Conservation (phyloP, 2,888 invertebrate genomes). For the Nemoura dubitans region DNA sequence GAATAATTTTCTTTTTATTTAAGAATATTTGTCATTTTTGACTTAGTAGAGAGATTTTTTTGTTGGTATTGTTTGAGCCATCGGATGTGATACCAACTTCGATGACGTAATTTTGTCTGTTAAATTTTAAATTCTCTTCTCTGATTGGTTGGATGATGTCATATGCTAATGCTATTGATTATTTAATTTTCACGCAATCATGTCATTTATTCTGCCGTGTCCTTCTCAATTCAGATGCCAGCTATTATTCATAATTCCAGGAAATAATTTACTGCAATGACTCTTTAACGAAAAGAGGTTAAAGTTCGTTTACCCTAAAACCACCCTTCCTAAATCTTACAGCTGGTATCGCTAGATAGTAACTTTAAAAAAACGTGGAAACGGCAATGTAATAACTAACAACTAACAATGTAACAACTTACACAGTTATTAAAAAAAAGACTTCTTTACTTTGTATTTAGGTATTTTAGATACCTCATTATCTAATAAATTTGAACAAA, state of each 20-base stretch:
- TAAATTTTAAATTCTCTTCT: neutral
- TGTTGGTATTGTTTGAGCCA: neutral
- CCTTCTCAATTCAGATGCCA: neutral
- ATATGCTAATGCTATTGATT: neutral
- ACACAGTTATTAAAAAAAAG: neutral
- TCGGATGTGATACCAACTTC: neutral
- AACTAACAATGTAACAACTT: neutral
- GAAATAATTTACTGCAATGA: neutral
- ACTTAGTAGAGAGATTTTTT: neutral
- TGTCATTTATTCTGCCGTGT: neutral
- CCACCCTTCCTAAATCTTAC: neutral
- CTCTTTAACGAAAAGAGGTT: neutral
- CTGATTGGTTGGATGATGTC: neutral
- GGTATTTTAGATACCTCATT: neutral
- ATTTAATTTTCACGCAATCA: neutral
- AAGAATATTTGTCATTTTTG: neutral
- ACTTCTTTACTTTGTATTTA: no score
- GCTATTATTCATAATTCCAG: neutral
- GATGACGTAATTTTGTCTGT: constrained; percentile 3
- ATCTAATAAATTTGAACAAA: neutral
- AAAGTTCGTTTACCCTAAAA: neutral
- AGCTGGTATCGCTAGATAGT: neutral
- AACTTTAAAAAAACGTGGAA: neutral
- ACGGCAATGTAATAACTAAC: no score
- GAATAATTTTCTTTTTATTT: neutral